Evolutionary conservation across 2,888 invertebrate species (phyloP).

Genomic region (Drosophila birchii): DNA sequence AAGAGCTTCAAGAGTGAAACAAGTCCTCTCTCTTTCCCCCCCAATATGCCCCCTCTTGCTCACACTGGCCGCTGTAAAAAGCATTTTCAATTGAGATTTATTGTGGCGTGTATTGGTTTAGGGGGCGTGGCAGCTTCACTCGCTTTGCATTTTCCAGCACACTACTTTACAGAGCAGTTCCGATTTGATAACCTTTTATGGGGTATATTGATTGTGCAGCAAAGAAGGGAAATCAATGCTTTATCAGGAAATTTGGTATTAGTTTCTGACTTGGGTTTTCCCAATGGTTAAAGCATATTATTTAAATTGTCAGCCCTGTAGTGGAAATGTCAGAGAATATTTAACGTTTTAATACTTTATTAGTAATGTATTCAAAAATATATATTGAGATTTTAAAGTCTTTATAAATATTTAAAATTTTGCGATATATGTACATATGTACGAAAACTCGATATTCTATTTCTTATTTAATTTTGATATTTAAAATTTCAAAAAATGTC

Average conservation of each 20-base stretch:
- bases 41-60: conserved; percentile 1
- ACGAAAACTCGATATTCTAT: neutral
- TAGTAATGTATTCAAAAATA: neutral
- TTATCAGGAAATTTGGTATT: neutral
- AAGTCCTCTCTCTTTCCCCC: conserved; percentile 43
- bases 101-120: conserved; percentile 72
- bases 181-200: conserved; percentile 7
- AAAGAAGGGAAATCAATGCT: neutral
- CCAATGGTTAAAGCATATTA: neutral
- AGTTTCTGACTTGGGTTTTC: neutral
- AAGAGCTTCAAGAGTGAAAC: conserved; percentile 73
- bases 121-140: conserved; percentile 55
- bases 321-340: neutral
- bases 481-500: too few species aligned
- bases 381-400: too few species aligned
- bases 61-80: conserved; percentile 54
- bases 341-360: neutral
- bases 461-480: too few species aligned
- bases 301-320: neutral
- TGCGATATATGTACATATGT: neutral
- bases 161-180: conserved; percentile 62
- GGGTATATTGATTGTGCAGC: neutral
- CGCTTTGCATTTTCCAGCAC: conserved; percentile 70
- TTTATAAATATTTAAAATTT: neutral
- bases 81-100: conserved; percentile 80